Conservation (phyloP, 2,888 invertebrate genomes). For the Bembecia ichneumoniformis region DNA sequence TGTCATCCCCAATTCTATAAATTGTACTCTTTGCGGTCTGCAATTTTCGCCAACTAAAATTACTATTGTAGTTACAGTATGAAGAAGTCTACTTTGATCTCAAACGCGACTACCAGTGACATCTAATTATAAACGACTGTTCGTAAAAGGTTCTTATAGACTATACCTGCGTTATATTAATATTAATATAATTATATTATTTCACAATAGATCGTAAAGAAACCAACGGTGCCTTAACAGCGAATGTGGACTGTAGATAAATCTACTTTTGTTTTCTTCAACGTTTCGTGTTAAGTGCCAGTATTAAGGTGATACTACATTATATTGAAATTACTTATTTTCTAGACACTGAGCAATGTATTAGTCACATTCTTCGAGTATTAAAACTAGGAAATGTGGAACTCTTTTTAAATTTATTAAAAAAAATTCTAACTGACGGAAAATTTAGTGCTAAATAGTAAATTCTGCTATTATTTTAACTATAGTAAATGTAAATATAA, state of each 20-base stretch:
- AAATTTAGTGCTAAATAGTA: constrained; percentile 57
- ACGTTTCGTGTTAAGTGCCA: constrained; percentile 13
- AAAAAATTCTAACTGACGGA: constrained; percentile 14
- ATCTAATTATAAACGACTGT: constrained; percentile 22
- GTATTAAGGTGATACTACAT: constrained; percentile 18
- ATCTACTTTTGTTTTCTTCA: background rate
- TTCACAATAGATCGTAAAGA: constrained; percentile 11
- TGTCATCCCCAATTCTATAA: too few species aligned
- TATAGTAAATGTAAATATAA: constrained; percentile 67
- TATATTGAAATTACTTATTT: constrained; percentile 11
- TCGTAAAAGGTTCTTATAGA: background rate
- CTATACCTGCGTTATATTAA: background rate
- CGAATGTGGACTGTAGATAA: background rate
- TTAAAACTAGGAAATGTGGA: background rate
- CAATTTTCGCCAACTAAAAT: background rate
- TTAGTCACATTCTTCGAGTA: background rate
- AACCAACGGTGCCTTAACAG: constrained; percentile 64
- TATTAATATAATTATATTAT: background rate
- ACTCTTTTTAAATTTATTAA: constrained; percentile 1
- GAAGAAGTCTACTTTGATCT: constrained; percentile 55
- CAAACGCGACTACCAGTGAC: constrained; percentile 65
- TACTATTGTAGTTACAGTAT: background rate
- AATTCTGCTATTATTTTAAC: constrained; percentile 67
- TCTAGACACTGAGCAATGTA: background rate
- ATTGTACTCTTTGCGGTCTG: too few species aligned